phyloP scores from a whole-genome alignment of 2,113 vertebrate genomes.

The Ranitomeya variabilis region DNA sequence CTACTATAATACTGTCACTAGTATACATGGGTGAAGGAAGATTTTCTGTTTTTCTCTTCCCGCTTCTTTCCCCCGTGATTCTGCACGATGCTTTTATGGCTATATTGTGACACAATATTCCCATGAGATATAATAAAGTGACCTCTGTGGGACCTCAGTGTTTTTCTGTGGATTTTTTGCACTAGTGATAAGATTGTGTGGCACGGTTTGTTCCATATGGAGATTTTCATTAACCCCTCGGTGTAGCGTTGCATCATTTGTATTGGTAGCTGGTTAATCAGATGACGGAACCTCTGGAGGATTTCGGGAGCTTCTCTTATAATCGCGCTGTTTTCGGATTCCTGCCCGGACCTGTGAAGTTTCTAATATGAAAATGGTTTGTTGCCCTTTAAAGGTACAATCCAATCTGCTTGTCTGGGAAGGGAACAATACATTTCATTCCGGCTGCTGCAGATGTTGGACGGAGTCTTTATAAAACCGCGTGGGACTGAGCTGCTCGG shows the following conservation, averaged over 20 bases:
- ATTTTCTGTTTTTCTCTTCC: too few relatives aligned
- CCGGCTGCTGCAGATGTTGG: constrained; percentile 42
- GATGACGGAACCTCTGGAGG: background rate
- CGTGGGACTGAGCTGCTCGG: constrained; percentile 60
- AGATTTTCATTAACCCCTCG: background rate
- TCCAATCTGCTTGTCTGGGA: constrained; percentile 5
- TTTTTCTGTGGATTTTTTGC: too few relatives aligned
- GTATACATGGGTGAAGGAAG: too few relatives aligned
- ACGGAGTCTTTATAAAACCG: background rate
- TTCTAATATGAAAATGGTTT: constrained; percentile 15
- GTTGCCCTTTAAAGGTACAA: constrained; percentile 35
- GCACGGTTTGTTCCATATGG: too few relatives aligned
- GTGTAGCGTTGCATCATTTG: background rate
- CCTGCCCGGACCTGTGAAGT: background rate
- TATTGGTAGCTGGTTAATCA: background rate
- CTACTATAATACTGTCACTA: background rate
- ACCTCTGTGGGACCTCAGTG: too few relatives aligned
- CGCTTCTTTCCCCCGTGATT: too few relatives aligned
- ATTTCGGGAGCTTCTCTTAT: background rate
- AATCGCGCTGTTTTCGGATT: background rate
- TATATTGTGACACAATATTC: too few relatives aligned
- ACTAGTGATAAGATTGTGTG: background rate
- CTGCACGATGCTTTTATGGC: too few relatives aligned
- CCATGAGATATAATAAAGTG: too few relatives aligned
- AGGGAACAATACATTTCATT: constrained; percentile 13